A percentile compares a stretch with the other conserved stretches of the same genome.
Conservation (phyloP, 2,113 vertebrate species). For the Neolamprologus kungweensis region DNA sequence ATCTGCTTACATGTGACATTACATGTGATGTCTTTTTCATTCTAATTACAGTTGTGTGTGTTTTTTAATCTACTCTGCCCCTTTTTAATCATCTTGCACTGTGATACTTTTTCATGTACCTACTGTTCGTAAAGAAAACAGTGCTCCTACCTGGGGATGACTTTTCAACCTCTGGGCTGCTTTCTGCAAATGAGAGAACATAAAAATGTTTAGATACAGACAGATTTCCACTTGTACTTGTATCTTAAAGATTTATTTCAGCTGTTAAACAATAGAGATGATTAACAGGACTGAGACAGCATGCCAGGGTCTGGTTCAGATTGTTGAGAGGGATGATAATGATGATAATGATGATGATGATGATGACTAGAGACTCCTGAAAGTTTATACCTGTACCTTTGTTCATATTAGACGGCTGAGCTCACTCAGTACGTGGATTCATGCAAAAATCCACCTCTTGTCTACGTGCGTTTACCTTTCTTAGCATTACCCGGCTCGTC, state of each 20-base stretch:
- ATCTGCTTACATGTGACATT: background rate
- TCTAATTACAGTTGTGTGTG: background rate
- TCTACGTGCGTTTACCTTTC: constrained; percentile 79
- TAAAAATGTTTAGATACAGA: background rate
- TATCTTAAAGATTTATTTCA: background rate
- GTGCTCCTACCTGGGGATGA: constrained; percentile 77
- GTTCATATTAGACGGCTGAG: background rate
- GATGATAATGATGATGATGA: background rate
- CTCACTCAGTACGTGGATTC: background rate
- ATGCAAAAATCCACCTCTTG: background rate
- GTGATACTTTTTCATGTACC: background rate
- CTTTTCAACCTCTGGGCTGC: constrained; percentile 82
- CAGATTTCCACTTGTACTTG: background rate
- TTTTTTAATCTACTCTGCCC: background rate
- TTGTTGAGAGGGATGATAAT: background rate
- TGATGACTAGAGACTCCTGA: background rate
- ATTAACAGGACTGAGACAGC: constrained; percentile 29
- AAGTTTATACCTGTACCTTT: background rate
- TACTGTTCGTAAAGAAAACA: background rate
- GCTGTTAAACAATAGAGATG: background rate
- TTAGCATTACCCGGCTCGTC: constrained; percentile 70
- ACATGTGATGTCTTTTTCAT: background rate
- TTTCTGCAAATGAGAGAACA: constrained; percentile 78
- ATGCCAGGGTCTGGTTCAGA: constrained; percentile 47
- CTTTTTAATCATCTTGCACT: background rate